phyloP scores from a whole-genome alignment of 2,797 vertebrate species.

The Coregonus sp. region DNA sequence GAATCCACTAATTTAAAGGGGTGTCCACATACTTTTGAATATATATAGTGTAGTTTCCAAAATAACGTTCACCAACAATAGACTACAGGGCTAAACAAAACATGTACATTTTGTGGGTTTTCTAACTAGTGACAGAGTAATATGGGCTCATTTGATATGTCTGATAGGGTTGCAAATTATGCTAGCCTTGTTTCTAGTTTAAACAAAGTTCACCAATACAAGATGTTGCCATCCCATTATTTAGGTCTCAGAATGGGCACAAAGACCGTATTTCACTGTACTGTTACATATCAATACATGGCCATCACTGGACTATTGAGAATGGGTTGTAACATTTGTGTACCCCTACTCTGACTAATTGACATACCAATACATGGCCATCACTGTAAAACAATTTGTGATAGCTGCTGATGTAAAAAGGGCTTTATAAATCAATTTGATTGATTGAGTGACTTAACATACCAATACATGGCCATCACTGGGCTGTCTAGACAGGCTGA shows the following conservation, averaged over 20 bases:
- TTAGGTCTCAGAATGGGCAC: neutral
- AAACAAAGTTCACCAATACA: too few relatives aligned
- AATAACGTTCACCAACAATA: too few relatives aligned
- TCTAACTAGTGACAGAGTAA: too few relatives aligned
- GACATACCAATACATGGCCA: neutral
- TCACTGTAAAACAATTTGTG: neutral
- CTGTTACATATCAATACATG: neutral
- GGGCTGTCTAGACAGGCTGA: slow-evolving; percentile 89
- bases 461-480: slow-evolving; percentile 86
- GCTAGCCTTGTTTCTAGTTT: too few relatives aligned
- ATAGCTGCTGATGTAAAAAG: neutral
- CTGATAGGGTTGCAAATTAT: too few relatives aligned
- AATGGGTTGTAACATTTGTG: neutral
- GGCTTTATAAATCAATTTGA: slow-evolving; percentile 12
- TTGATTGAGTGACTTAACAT: slow-evolving; percentile 30
- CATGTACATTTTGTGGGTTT: neutral
- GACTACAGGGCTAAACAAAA: too few relatives aligned
- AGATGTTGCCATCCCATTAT: neutral
- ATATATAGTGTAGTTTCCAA: too few relatives aligned
- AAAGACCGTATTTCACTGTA: neutral
- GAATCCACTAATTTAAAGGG: too few relatives aligned
- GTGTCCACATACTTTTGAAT: too few relatives aligned
- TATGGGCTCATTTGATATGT: too few relatives aligned
- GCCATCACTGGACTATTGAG: neutral
- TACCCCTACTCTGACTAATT: too few relatives aligned